Percentiles rank a stretch among this genome's conserved stretches.
Evolutionary conservation across 2,797 vertebrate species (phyloP).

Genomic region (Dendrocincla tyrannina): DNA sequence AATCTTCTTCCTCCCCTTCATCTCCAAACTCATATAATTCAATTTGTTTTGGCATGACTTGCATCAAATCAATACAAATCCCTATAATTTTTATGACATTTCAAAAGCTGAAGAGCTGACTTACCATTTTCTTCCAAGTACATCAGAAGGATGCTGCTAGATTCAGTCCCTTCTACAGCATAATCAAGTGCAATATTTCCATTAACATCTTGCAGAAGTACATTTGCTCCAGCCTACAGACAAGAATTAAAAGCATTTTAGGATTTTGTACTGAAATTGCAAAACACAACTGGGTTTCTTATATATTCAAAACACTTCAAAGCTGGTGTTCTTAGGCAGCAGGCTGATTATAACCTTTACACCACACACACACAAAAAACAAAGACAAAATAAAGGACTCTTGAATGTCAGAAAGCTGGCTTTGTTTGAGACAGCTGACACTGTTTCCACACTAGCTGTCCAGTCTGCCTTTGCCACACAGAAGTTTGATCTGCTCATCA

Average conservation of each 20-base stretch:
- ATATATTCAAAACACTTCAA: background rate
- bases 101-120: background rate
- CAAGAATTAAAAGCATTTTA: conserved; percentile 1
- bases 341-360: background rate
- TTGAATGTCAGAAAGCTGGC: background rate
- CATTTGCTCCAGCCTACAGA: conserved; percentile 86
- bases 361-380: background rate
- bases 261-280: background rate
- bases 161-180: conserved; percentile 88
- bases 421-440: background rate
- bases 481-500: background rate
- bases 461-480: background rate
- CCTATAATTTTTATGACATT: background rate
- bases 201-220: conserved; percentile 91
- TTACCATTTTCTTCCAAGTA: conserved; percentile 93
- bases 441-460: background rate
- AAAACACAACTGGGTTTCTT: background rate
- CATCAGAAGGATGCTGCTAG: conserved; percentile 85
- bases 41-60: background rate
- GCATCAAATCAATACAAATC: background rate
- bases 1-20: background rate
- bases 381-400: background rate
- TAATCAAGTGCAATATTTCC: conserved; percentile 92
- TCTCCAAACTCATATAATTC: background rate
- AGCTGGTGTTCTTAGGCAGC: background rate